Evolutionary conservation across 2,888 invertebrate species (phyloP), one percentile per base, ranked within the genome.

Genomic region (Oscheius sp.): DNA sequence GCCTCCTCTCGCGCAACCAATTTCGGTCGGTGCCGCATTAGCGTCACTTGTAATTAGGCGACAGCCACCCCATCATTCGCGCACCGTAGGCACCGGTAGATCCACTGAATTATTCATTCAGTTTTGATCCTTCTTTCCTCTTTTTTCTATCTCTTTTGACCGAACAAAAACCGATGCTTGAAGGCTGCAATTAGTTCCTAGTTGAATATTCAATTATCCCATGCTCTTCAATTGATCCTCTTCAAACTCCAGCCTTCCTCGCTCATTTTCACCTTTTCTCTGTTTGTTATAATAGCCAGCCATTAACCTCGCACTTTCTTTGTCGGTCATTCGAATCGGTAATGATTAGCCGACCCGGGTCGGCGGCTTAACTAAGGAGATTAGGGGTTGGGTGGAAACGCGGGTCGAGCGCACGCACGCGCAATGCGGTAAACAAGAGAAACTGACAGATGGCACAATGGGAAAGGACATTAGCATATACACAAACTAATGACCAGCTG

Each of bases 381-480:
- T 61, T 61, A 61, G 61, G 45, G 45, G 42, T n/a, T 20, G 23
- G 55, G 55, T 33, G 55, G 37, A 34, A 37, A 12, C 25, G 48
- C 23, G 25, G 12, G 48, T 17, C n/a, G 48, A 25, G 48, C 46
- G 46, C 46, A 42, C n/a, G 52, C 27, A 27, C n/a, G 27, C 52
- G 55, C 61, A 45, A 61, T 27, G 45, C 61, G 27, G 61, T 61
- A 61, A 61, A 61, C 45, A 55, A 55, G 48, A 37, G 48, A 37
- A 34, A 34, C 42, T 45, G 61, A 45, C 61, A 61, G 61, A 61
- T 61, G 61, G 61, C 61, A 45, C 61, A 61, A 61, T 61, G 45
- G 31, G 45, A 45, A 37, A 10, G 23, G 20, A 61, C 61, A 61
- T 61, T 61, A 45, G 45, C 61, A 45, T 45, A 61, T 27, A 42